phyloP scores from a whole-genome alignment of 2,113 vertebrate species.

The Phycodurus eques region DNA sequence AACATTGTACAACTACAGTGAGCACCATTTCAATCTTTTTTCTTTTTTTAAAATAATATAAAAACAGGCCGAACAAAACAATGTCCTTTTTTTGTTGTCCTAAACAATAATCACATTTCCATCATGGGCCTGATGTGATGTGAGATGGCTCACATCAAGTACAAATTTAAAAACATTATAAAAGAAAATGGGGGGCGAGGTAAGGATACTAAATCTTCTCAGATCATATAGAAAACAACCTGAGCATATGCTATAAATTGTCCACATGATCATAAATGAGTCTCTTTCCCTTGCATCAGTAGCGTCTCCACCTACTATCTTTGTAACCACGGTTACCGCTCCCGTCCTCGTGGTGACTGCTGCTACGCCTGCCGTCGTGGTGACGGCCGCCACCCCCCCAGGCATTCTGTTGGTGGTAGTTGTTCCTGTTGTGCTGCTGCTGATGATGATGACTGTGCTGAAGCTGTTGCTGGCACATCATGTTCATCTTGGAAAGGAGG shows the following conservation, averaged over 20 bases:
- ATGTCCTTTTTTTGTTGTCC: neutral
- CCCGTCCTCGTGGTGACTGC: constrained; percentile 71
- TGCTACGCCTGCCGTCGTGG: constrained; percentile 62
- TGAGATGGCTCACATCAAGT: constrained; percentile 47
- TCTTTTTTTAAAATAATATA: constrained; percentile 35
- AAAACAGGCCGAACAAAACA: constrained; percentile 22
- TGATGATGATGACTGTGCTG: constrained; percentile 60
- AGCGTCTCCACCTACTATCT: constrained; percentile 76
- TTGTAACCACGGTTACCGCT: constrained; percentile 70
- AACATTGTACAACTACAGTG: constrained; percentile 30
- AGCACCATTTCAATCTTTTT: constrained; percentile 42
- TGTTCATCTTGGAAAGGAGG: constrained; percentile 73
- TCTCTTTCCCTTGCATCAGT: constrained; percentile 43
- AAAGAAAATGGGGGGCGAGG: constrained; percentile 43
- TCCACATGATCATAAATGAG: constrained; percentile 22
- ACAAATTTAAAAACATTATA: constrained; percentile 60
- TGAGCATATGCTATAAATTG: constrained; percentile 45
- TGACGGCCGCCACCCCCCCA: constrained; percentile 44
- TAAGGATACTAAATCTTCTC: constrained; percentile 36
- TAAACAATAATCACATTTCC: constrained; percentile 14
- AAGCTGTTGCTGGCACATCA: constrained; percentile 73
- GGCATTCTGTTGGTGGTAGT: constrained; percentile 56
- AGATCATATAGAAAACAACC: constrained; percentile 57
- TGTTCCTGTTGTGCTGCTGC: constrained; percentile 70
- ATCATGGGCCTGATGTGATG: constrained; percentile 14